A percentile compares a stretch with the other conserved stretches of the same genome.
Conservation (phyloP, 2,797 vertebrate genomes). For the Mormyrus proboscirostris region DNA sequence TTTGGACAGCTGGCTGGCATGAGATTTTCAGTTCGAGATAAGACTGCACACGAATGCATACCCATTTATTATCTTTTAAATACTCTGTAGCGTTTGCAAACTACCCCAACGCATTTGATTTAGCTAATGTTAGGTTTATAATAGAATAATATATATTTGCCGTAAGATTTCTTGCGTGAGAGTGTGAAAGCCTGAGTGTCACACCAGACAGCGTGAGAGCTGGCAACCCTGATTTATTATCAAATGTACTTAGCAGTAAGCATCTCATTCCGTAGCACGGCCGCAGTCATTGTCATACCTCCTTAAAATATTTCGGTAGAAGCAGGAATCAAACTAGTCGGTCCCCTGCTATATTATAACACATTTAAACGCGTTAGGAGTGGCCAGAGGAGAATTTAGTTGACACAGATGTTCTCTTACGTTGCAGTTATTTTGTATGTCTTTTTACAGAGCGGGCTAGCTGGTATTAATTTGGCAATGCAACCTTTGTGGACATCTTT, state of each 20-base stretch:
- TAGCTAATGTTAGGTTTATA: neutral
- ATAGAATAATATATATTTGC: neutral
- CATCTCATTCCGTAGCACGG: neutral
- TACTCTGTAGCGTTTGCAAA: neutral
- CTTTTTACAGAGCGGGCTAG: neutral
- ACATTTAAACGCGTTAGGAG: neutral
- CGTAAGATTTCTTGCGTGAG: neutral
- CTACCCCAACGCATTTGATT: neutral
- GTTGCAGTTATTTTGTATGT: neutral
- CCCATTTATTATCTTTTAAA: neutral
- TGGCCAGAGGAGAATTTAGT: neutral
- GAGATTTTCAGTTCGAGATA: neutral
- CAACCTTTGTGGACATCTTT: neutral
- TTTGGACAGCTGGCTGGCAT: neutral
- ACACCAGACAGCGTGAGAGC: neutral
- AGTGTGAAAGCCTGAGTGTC: too few species aligned
- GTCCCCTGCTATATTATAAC: neutral
- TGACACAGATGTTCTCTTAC: neutral
- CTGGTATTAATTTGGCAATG: neutral
- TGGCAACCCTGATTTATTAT: neutral
- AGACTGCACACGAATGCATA: neutral
- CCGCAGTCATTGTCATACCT: neutral
- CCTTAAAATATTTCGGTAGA: neutral
- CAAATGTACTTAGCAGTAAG: neutral
- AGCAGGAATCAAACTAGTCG: neutral